Conservation (phyloP, 2,888 invertebrate genomes). For the Acanthopleura granulata region DNA sequence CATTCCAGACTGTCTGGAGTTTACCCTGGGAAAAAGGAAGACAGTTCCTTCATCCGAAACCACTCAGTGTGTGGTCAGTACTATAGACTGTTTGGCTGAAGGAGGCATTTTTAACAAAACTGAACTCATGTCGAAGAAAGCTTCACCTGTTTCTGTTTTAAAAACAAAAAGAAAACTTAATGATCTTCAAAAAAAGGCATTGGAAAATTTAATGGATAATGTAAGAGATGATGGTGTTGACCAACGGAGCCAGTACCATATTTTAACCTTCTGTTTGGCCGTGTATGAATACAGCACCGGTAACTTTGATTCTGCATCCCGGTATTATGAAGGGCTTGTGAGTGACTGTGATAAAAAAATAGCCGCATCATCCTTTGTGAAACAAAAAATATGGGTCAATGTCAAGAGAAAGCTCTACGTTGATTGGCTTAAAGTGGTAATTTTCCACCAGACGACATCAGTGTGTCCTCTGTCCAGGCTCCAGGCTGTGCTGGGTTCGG, state of each 20-base stretch:
- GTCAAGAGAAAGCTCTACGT: constrained; percentile 15
- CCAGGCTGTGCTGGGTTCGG: constrained; percentile 43
- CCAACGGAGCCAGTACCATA: neutral
- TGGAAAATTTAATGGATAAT: too few species aligned
- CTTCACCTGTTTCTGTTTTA: constrained; percentile 31
- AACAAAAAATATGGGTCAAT: constrained; percentile 29
- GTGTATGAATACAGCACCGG: constrained; percentile 53
- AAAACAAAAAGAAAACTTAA: constrained; percentile 34
- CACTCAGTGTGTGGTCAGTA: neutral
- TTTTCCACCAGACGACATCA: constrained; percentile 13
- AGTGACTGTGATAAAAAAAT: neutral
- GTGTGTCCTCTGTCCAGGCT: constrained; percentile 42
- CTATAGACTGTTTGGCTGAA: constrained; percentile 39
- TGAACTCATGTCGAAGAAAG: neutral
- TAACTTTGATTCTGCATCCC: neutral
- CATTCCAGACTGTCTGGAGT: neutral
- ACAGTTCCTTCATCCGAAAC: neutral
- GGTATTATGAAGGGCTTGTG: neutral
- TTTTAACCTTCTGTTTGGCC: constrained; percentile 27
- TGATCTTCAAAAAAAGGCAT: constrained; percentile 19
- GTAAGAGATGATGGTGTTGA: neutral
- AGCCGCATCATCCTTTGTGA: neutral
- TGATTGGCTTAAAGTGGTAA: constrained; percentile 12
- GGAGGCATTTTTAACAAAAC: constrained; percentile 33
- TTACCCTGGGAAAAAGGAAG: neutral